Evolutionary conservation across 1,140 invertebrate genomes (phyloP).

Genomic region (Euglossa dilemma): DNA sequence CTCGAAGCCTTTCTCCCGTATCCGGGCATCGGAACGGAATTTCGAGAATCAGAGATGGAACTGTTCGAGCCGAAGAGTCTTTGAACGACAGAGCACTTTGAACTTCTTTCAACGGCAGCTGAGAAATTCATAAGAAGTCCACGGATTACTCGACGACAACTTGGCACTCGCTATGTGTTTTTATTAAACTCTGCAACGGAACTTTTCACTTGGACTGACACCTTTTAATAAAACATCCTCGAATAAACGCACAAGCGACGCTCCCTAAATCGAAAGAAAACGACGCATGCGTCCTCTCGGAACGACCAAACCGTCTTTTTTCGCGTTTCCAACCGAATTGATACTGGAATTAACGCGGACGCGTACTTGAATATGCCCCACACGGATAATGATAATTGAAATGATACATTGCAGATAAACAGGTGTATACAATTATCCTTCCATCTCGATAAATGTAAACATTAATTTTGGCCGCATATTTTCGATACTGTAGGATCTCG

Average conservation of each 20-base stretch:
- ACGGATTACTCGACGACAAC: conserved; percentile 7
- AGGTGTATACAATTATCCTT: too few species aligned
- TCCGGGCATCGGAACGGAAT: neutral
- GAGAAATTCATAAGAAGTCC: conserved; percentile 19
- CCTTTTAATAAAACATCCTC: conserved; percentile 11
- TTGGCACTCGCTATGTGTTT: neutral
- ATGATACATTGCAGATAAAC: too few species aligned
- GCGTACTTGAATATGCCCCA: too few species aligned
- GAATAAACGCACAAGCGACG: neutral
- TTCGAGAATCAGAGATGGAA: conserved; percentile 7
- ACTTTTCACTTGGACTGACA: neutral
- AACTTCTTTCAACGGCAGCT: neutral
- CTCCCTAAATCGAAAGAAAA: neutral
- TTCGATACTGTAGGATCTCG: too few species aligned
- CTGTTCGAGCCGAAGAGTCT: conserved; percentile 1
- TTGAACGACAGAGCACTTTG: conserved; percentile 9
- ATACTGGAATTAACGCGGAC: too few species aligned
- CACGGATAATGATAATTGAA: too few species aligned
- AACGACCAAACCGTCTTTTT: too few species aligned
- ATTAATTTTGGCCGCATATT: too few species aligned
- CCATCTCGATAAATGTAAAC: too few species aligned
- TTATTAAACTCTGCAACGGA: neutral
- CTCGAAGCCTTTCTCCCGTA: neutral
- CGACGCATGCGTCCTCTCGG: neutral
- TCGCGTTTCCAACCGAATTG: too few species aligned